These are phyloP conservation scores for Thalpophila matura DNA, from an alignment of 2,888 invertebrate genomes.

Conservation along the genomic window DNA sequence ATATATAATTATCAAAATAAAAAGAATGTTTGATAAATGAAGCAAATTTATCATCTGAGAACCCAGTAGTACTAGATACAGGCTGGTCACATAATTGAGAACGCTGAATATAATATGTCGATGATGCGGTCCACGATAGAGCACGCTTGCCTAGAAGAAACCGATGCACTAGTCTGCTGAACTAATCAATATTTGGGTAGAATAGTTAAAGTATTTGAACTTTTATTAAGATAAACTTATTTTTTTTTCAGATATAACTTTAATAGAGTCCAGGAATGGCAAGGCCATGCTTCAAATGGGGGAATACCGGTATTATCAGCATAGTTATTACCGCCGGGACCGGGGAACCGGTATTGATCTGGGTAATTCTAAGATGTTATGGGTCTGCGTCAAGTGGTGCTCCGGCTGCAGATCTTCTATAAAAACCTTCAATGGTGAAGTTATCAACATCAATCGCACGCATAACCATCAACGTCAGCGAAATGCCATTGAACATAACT, in stretches of 20 bases:
- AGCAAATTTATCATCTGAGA: too few relatives aligned
- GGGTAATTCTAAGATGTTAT: conserved; percentile 63
- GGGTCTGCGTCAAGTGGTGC: conserved; percentile 68
- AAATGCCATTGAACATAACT: conserved; percentile 23
- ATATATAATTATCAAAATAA: too few relatives aligned
- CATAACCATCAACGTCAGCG: conserved; percentile 66
- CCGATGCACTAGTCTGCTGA: too few relatives aligned
- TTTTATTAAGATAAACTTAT: not conserved
- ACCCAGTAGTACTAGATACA: too few relatives aligned
- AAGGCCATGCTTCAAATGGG: conserved; percentile 62
- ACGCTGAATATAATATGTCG: too few relatives aligned
- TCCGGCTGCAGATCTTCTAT: conserved; percentile 71
- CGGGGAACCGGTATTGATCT: too few relatives aligned
- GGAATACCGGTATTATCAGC: conserved; percentile 65
- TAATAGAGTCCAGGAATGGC: conserved; percentile 43
- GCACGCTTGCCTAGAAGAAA: too few relatives aligned
- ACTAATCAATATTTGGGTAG: too few relatives aligned
- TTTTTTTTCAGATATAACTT: conserved; percentile 32
- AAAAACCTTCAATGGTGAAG: conserved; percentile 68
- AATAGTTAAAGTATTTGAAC: too few relatives aligned
- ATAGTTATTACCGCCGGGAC: conserved; percentile 65
- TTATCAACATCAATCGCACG: conserved; percentile 60
- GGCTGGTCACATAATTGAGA: too few relatives aligned
- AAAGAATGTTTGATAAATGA: too few relatives aligned
- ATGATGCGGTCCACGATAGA: too few relatives aligned